Conservation (phyloP, 2,113 vertebrate genomes). For the Hyla sarda region DNA sequence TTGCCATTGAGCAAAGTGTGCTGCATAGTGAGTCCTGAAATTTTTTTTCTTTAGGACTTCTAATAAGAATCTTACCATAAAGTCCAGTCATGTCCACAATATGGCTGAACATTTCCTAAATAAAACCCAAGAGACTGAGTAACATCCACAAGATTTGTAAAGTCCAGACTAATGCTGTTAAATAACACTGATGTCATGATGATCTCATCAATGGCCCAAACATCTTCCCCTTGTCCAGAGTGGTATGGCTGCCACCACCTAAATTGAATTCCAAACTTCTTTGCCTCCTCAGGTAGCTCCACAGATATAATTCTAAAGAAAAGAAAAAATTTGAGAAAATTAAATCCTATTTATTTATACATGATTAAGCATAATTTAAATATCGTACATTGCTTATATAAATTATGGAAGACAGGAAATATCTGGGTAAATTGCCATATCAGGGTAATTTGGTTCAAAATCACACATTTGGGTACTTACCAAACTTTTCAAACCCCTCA, state of each 20-base stretch:
- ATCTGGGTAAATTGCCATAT: no score
- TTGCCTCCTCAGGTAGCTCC: constrained; percentile 89
- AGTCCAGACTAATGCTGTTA: constrained; percentile 97
- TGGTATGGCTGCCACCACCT: constrained; percentile 99
- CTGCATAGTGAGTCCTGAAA: no score
- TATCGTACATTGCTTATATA: no score
- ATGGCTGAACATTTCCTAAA: constrained; percentile 93
- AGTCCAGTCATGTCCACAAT: constrained; percentile 96
- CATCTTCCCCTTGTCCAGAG: constrained; percentile 90
- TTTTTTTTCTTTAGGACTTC: no score
- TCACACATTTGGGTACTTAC: no score
- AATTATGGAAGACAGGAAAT: no score
- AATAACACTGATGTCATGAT: constrained; percentile 97
- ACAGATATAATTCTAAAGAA: constrained; percentile 91
- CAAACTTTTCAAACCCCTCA: no score
- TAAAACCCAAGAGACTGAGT: constrained; percentile 97
- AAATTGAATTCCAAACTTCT: constrained; percentile 93
- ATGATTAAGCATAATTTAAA: no score
- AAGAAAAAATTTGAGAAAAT: not conserved
- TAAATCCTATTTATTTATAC: no score
- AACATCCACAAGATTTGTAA: constrained; percentile 93
- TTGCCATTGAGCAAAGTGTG: no score
- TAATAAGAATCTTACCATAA: constrained; percentile 82
- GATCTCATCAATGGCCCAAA: constrained; percentile 98
- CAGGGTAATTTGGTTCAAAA: no score